Percentiles rank a stretch among this genome's conserved stretches.
These are phyloP conservation scores for Cichlasoma orientale DNA, from an alignment of 2,797 vertebrate species.

Conservation along the genomic window DNA sequence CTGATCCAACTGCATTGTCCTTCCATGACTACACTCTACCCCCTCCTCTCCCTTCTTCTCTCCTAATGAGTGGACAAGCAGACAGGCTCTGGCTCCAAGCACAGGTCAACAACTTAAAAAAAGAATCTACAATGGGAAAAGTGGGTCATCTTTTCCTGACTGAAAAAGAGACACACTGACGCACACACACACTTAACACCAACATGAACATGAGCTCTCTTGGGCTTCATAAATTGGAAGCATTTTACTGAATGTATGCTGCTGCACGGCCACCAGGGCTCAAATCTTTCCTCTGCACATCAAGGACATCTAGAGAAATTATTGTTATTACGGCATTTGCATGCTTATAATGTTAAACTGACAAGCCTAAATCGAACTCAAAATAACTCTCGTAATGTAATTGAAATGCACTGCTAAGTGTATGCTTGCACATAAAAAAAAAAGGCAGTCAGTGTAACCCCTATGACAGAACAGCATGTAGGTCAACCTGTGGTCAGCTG, in stretches of 20 bases:
- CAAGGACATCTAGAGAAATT: too few relatives aligned
- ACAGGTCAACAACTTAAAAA: slow-evolving; percentile 68
- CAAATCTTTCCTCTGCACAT: neutral
- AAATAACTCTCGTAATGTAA: neutral
- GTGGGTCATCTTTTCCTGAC: slow-evolving; percentile 74
- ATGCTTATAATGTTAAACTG: neutral
- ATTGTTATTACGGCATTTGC: neutral
- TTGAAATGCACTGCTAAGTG: neutral
- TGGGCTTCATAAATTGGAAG: neutral
- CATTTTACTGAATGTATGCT: neutral
- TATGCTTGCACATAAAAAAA: slow-evolving; percentile 2
- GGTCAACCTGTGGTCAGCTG: slow-evolving; percentile 82
- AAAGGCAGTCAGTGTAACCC: slow-evolving; percentile 31
- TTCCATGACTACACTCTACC: slow-evolving; percentile 12
- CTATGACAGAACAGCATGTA: slow-evolving; percentile 71
- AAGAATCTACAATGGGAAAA: slow-evolving; percentile 62
- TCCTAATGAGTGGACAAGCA: slow-evolving; percentile 56
- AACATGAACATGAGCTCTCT: neutral
- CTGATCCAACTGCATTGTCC: slow-evolving; percentile 39
- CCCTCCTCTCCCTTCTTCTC: neutral
- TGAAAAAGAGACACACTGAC: slow-evolving; percentile 30
- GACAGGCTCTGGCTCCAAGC: slow-evolving; percentile 66
- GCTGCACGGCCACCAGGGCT: neutral
- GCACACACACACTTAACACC: neutral
- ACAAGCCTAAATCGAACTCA: neutral